These are phyloP conservation scores for Drosophila crucigera DNA, from an alignment of 2,888 invertebrate genomes.

Conservation along the genomic window DNA sequence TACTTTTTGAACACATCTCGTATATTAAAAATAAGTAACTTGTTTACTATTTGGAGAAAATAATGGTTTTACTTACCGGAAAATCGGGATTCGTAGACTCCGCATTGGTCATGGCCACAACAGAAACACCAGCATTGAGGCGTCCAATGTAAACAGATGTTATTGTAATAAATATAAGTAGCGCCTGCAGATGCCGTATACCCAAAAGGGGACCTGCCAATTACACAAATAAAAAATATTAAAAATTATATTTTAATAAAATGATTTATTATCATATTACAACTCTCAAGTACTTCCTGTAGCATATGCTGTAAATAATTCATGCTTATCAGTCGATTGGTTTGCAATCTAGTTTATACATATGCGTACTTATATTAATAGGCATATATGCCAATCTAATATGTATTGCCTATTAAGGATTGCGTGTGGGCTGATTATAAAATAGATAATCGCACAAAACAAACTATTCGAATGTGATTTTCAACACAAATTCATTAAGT, in stretches of 20 bases:
- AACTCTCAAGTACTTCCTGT: background rate
- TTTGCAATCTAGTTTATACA: constrained; percentile 1
- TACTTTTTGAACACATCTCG: too few relatives aligned
- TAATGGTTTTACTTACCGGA: constrained; percentile 80
- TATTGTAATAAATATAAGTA: constrained; percentile 88
- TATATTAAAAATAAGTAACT: too few relatives aligned
- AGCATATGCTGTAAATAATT: background rate
- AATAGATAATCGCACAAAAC: constrained; percentile 4
- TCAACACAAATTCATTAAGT: background rate
- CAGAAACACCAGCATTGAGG: constrained; percentile 89
- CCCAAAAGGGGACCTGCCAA: constrained; percentile 86
- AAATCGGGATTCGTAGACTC: constrained; percentile 86
- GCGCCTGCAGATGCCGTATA: constrained; percentile 88
- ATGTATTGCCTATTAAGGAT: constrained; percentile 19
- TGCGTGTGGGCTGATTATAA: constrained; percentile 1
- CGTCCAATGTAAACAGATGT: constrained; percentile 88
- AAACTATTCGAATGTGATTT: background rate
- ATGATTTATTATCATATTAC: background rate
- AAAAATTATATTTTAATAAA: background rate
- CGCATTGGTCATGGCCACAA: constrained; percentile 90
- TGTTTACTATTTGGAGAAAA: too few relatives aligned
- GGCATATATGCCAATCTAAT: background rate
- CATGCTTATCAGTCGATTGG: constrained; percentile 17
- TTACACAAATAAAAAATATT: background rate
- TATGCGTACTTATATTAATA: background rate